These are phyloP conservation scores for Leptosomus discolor DNA, from an alignment of 2,113 vertebrate species.

Conservation along the genomic window DNA sequence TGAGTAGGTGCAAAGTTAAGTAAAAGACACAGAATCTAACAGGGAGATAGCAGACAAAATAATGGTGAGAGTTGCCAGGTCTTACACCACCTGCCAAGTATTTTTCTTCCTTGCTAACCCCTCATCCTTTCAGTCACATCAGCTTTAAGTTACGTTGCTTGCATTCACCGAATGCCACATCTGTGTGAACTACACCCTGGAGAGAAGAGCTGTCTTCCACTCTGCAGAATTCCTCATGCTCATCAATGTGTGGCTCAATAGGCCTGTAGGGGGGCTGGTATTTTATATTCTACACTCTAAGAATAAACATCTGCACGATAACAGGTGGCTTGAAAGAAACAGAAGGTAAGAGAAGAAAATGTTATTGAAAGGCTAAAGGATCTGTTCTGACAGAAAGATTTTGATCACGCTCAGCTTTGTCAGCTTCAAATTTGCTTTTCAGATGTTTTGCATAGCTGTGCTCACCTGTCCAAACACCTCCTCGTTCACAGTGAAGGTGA, in stretches of 20 bases:
- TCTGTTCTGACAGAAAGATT: conserved; percentile 26
- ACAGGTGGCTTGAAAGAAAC: conserved; percentile 41
- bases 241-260: conserved; percentile 8
- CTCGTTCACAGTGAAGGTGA: conserved; percentile 97
- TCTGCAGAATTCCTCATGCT: conserved; percentile 40
- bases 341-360: neutral
- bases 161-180: conserved; percentile 24
- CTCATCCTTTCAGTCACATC: neutral
- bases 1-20: neutral
- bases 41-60: neutral
- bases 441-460: neutral
- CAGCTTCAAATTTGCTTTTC: conserved; percentile 16
- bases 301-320: conserved; percentile 33
- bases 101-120: neutral
- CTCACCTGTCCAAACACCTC: conserved; percentile 98
- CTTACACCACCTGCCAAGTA: neutral
- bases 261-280: neutral
- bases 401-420: neutral
- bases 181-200: neutral
- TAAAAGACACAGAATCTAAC: neutral
- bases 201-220: neutral
- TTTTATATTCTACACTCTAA: neutral
- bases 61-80: neutral
- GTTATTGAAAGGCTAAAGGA: conserved; percentile 7
- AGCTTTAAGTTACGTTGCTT: neutral